Conservation (phyloP, 1,140 invertebrate genomes). For the Pissodes strobi region DNA sequence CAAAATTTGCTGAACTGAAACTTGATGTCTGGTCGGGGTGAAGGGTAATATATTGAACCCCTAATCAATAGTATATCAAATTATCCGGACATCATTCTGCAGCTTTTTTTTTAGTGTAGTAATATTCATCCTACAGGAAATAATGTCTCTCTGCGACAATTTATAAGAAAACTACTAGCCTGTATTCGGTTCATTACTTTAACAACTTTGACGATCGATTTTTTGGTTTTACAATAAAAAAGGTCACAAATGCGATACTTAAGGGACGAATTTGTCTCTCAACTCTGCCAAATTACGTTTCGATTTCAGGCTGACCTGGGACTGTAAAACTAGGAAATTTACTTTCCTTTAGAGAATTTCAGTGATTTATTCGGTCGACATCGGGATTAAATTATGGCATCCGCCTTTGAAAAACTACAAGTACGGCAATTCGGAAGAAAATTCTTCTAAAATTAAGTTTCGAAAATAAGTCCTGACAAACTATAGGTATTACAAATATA, state of each 20-base stretch:
- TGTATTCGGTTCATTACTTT: neutral
- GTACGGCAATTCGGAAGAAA: neutral
- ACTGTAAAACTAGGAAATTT: slow-evolving; percentile 35
- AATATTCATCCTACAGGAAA: too few relatives aligned
- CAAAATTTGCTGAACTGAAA: too few relatives aligned
- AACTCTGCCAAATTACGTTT: slow-evolving; percentile 30
- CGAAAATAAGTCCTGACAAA: too few relatives aligned
- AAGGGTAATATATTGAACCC: too few relatives aligned
- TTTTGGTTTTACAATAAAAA: slow-evolving; percentile 10
- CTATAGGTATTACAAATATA: too few relatives aligned
- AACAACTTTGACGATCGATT: slow-evolving; percentile 6
- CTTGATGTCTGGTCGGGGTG: too few relatives aligned
- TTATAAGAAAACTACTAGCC: neutral
- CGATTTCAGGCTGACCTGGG: slow-evolving; percentile 33
- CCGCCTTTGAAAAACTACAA: neutral
- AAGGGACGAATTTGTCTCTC: slow-evolving; percentile 31
- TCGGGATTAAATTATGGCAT: slow-evolving; percentile 11
- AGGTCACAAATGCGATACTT: slow-evolving; percentile 16
- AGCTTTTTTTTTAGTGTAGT: too few relatives aligned
- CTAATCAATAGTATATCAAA: too few relatives aligned
- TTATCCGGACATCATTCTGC: too few relatives aligned
- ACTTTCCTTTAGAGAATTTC: slow-evolving; percentile 28
- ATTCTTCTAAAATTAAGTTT: too few relatives aligned
- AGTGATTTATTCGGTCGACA: slow-evolving; percentile 20
- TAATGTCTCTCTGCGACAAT: too few relatives aligned